Percentiles rank a stretch among this genome's conserved stretches.
Conservation (phyloP, 2,113 vertebrate species). For the Trogon melanurus region DNA sequence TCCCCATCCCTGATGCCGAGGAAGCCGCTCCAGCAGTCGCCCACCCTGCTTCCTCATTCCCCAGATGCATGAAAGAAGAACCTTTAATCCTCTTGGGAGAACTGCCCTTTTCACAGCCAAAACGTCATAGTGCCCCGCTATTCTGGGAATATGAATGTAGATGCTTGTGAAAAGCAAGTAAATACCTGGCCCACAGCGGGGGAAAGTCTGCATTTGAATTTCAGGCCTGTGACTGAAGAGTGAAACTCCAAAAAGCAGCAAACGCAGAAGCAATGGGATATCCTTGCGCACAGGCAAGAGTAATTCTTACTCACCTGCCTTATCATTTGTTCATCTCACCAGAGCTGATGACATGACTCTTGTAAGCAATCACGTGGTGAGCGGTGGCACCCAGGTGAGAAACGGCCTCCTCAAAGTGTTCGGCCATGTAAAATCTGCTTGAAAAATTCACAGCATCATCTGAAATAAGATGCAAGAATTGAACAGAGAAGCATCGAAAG, state of each 20-base stretch:
- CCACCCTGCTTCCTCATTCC: background rate
- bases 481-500: background rate
- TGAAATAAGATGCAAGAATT: background rate
- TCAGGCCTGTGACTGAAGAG: background rate
- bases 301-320: background rate
- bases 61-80: background rate
- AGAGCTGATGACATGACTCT: background rate
- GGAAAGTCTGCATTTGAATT: background rate
- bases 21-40: background rate
- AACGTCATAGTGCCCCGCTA: background rate
- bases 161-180: conserved; percentile 16
- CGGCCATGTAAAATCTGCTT: background rate
- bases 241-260: background rate
- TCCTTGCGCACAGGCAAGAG: background rate
- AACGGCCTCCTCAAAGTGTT: background rate
- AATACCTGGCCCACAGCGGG: background rate
- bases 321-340: background rate
- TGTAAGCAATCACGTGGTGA: background rate
- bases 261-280: background rate
- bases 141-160: background rate
- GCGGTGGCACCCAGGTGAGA: background rate
- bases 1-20: rapidly evolving
- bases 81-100: background rate
- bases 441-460: background rate
- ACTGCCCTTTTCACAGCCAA: background rate